phyloP scores from a whole-genome alignment of 2,113 vertebrate genomes.

The Suncus etruscus region DNA sequence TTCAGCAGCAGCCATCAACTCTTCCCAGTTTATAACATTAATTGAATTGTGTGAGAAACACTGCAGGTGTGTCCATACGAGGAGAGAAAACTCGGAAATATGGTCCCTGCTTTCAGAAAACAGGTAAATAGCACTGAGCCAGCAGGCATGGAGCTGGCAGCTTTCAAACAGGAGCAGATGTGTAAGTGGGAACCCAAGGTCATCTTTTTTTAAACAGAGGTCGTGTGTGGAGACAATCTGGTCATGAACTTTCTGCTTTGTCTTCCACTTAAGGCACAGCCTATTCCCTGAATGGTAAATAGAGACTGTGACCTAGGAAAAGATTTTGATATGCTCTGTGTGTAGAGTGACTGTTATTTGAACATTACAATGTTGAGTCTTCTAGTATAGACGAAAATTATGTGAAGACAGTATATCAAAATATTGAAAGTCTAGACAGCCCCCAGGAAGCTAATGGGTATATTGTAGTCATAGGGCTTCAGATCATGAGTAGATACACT shows the following conservation, averaged over 20 bases:
- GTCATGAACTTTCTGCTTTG: not conserved
- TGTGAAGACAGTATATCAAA: not conserved
- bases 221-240: not conserved
- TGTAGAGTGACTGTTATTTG: not conserved
- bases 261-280: not conserved
- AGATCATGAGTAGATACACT: not conserved
- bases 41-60: constrained; percentile 74
- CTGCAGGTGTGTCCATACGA: constrained; percentile 56
- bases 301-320: not conserved
- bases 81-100: not conserved
- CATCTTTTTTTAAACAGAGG: not conserved
- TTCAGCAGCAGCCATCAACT: constrained; percentile 65
- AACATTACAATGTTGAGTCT: not conserved
- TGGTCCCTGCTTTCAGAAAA: not conserved
- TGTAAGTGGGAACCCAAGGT: not conserved
- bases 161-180: not conserved
- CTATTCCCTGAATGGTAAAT: not conserved
- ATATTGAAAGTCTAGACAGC: not conserved
- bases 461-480: not conserved
- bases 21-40: constrained; percentile 67
- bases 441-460: not conserved
- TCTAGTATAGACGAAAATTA: not conserved
- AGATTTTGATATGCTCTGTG: not conserved
- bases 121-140: not conserved
- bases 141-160: not conserved